Evolutionary conservation across 2,113 vertebrate species (phyloP), one percentile per base, ranked within the genome.

Genomic region (Brachyhypopomus occidentalis): DNA sequence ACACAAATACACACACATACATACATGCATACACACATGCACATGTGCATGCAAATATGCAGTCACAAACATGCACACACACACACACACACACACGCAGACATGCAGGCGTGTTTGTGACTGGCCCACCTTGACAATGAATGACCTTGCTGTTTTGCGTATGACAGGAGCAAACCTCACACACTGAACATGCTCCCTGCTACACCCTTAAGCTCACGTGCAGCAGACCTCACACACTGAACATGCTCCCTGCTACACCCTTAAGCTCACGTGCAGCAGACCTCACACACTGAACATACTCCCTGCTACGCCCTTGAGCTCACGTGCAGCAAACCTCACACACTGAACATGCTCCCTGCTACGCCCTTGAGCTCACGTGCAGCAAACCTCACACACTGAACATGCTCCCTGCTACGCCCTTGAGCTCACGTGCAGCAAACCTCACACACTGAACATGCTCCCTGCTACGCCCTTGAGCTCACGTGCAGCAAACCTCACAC

Each of bases 51-150:
- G 45, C 62, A 58, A n/a, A n/a, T n/a, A n/a, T n/a, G n/a, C n/a
- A n/a, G n/a, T n/a, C 30, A 67, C 30, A 55, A 60, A 34, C 62
- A 27, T 16, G 36, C 6, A 60, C 52, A 59, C 72, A 66, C 62
- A 85, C 63, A 81, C 72, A 76, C 48, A 48, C 69, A 74, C 36
- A 80, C 67, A 72, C 60, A 77, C 48, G 80, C 78, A 67, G 30
- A 23, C 12, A 34, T 19, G 34, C 25, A 56, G 41, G 41, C 41
- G 9, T 11, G 52, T 67, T 41, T 79, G 17, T 48, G 56, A 34
- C 72, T 58, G 45, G 72, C 72, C 58, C 30, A 77, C 64, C 60
- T 67, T 81, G 82, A 81, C 85, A 81, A 41, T 81, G 75, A 86
- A 80, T 73, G 66, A 58, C 72, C 55, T 70, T 45, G 56, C 71